Evolutionary conservation across 2,888 invertebrate genomes (phyloP).

Genomic region (Athalia circularis): DNA sequence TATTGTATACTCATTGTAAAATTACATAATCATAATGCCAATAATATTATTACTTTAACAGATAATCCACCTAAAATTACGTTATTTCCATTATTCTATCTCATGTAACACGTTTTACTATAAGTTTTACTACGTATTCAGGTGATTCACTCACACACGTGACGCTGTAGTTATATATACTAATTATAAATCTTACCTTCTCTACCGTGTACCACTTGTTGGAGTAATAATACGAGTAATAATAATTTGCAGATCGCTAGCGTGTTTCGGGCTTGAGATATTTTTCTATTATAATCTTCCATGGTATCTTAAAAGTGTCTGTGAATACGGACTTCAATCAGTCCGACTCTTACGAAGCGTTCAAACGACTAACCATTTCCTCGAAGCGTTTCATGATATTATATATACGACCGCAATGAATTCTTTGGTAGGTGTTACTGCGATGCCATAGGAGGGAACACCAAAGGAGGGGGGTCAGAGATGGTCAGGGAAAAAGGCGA

Average conservation of each 20-base stretch:
- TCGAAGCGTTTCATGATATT: not conserved
- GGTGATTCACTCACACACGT: too few species aligned
- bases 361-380: not conserved
- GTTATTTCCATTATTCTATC: too few species aligned
- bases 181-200: constrained; percentile 13
- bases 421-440: not conserved
- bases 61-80: too few species aligned
- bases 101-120: too few species aligned
- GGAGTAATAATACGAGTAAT: not conserved
- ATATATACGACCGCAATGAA: not conserved
- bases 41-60: too few species aligned
- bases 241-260: constrained; percentile 1
- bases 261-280: not conserved
- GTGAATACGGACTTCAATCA: not conserved
- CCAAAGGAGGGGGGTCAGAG: not conserved
- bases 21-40: too few species aligned
- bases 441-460: constrained; percentile 5
- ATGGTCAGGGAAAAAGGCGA: not conserved
- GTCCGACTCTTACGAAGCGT: not conserved
- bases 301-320: not conserved
- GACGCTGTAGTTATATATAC: too few species aligned
- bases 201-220: not conserved
- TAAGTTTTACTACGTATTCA: too few species aligned
- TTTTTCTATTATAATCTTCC: not conserved
- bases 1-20: too few species aligned